Percentiles rank a stretch among this genome's conserved stretches.
phyloP scores from a whole-genome alignment of 2,797 vertebrate species.

The Enteromius treurensis region DNA sequence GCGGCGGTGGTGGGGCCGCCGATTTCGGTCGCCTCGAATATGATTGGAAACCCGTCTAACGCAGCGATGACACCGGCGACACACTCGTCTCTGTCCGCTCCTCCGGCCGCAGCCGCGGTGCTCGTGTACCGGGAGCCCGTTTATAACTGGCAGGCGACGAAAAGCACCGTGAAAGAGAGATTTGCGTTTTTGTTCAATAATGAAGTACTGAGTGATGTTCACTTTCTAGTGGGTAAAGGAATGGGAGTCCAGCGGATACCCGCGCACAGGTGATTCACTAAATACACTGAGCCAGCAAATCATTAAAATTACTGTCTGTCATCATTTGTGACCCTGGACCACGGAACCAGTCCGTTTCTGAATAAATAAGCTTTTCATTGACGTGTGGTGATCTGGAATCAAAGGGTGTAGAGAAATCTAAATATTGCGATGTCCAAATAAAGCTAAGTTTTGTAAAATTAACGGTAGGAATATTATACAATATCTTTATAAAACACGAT shows the following conservation, averaged over 20 bases:
- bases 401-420: not conserved
- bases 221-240: slow-evolving; percentile 95
- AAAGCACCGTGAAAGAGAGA: slow-evolving; percentile 82
- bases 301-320: not conserved
- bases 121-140: slow-evolving; percentile 80
- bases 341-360: not conserved
- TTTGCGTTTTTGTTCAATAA: slow-evolving; percentile 91
- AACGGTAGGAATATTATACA: not conserved
- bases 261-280: slow-evolving; percentile 85
- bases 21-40: slow-evolving; percentile 76
- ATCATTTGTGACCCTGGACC: not conserved
- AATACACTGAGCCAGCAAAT: not conserved
- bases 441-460: not conserved
- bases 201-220: slow-evolving; percentile 96
- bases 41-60: slow-evolving; percentile 70
- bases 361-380: not conserved
- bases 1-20: slow-evolving; percentile 64
- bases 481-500: not conserved
- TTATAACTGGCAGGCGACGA: slow-evolving; percentile 84
- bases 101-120: slow-evolving; percentile 78
- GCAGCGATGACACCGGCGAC: slow-evolving; percentile 65
- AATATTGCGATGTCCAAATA: not conserved
- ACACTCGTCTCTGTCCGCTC: slow-evolving; percentile 65
- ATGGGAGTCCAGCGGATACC: slow-evolving; percentile 93
- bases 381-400: not conserved